Base-by-base conservation (phyloP, 2,113 vertebrate species). In the Puffinus mauretanicus region DNA sequence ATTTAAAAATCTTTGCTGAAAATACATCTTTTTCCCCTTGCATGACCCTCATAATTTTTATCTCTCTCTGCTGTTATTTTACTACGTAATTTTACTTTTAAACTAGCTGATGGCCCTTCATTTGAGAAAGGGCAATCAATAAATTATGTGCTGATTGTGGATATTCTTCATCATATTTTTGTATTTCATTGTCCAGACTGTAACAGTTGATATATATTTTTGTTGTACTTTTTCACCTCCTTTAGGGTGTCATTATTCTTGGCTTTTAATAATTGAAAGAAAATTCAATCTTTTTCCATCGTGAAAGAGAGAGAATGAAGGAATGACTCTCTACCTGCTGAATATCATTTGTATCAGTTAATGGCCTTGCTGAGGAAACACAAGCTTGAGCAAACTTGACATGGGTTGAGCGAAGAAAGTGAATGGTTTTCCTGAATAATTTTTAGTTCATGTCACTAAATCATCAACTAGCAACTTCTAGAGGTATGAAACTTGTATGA, bases 1-100 rank as follows among this genome's bases (percentile, higher is more conserved):
- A 94, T 96, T 96, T 97, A 87, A 92, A 96, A 93, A 93, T 94
- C 96, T 96, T 94, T 96, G 96, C 97, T 96, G 96, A 96, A 96
- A 95, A 95, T 95, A 96, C 93, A 97, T 95, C 86, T 97, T 97
- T 95, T 97, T 93, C 88, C 80, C 93, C 93, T 97, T 96, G 85
- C 65, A 9, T 96, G 94, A 96, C 95, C 93, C 93, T 95, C 90
- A 69, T 95, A 96, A 94, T 97, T 97, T 97, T 94, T 94, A 16
- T 90, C 67, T 96, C 90, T 90, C 86, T 94, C 82, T 93, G 84
- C 84, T 96, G 95, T 96, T 96, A 96, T 96, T 96, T 97, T 90
- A 94, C 82, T 86, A 40, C 1, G 71, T 96, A 94, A 95, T 96
- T 97, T 96, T 96, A 94, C 93, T 97, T 94, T 96, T 93, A 96